These are phyloP conservation scores for Tetranychus cinnabarinus DNA, from an alignment of 1,140 invertebrate species.

Conservation along the genomic window DNA sequence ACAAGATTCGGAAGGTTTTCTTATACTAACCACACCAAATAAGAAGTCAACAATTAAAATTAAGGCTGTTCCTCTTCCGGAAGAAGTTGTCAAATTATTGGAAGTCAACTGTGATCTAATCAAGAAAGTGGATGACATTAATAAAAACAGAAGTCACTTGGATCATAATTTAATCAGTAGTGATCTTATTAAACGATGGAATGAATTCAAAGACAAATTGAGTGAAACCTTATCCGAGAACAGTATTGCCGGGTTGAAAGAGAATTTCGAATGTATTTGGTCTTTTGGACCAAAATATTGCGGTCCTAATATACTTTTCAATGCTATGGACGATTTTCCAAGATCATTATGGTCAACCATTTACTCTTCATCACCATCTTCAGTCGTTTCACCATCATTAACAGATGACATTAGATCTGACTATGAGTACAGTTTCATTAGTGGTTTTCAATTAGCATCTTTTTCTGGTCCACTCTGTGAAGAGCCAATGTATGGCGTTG, in stretches of 20 bases:
- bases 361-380: background rate
- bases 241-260: constrained; percentile 32
- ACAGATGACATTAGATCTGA: background rate
- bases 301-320: constrained; percentile 67
- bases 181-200: constrained; percentile 17
- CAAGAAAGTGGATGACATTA: constrained; percentile 4
- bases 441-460: constrained; percentile 80
- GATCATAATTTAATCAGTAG: background rate
- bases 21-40: constrained; percentile 40
- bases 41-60: constrained; percentile 46
- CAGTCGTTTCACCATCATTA: background rate
- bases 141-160: background rate
- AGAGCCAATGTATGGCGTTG: constrained; percentile 83
- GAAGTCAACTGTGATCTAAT: constrained; percentile 25
- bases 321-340: constrained; percentile 27
- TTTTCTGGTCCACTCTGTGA: constrained; percentile 74
- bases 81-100: constrained; percentile 40
- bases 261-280: constrained; percentile 51
- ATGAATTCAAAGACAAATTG: constrained; percentile 17
- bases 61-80: constrained; percentile 50
- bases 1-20: background rate
- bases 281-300: constrained; percentile 66
- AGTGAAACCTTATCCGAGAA: constrained; percentile 19
- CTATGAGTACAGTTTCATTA: constrained; percentile 57
- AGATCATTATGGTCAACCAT: constrained; percentile 1